These are phyloP conservation scores for Galeopterus variegatus DNA, from an alignment of 2,113 vertebrate species.

Conservation along the genomic window DNA sequence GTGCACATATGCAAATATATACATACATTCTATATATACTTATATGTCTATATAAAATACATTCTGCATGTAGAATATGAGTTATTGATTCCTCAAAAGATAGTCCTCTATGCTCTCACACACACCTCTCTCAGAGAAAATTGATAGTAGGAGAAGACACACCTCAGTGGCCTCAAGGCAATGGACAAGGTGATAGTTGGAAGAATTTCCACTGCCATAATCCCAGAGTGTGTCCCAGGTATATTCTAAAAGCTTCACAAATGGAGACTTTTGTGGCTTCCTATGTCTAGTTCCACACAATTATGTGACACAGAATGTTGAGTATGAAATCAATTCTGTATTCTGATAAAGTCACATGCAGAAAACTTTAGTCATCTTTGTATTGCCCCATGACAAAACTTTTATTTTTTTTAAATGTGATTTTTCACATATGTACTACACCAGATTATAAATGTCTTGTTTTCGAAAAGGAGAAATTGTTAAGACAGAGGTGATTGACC, in stretches of 20 bases:
- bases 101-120: neutral
- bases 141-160: accelerated
- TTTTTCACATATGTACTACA: neutral
- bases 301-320: neutral
- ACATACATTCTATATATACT: neutral
- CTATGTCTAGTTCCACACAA: neutral
- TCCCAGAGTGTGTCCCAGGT: neutral
- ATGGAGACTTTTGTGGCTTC: neutral
- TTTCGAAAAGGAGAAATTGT: neutral
- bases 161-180: neutral
- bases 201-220: neutral
- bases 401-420: neutral
- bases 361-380: neutral
- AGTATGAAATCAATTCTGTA: neutral
- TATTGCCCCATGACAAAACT: neutral
- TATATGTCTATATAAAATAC: neutral
- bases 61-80: neutral
- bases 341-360: neutral
- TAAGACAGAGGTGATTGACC: neutral
- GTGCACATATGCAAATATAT: neutral
- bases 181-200: neutral
- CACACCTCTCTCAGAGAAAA: neutral
- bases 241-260: neutral
- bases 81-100: neutral
- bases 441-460: neutral